These are phyloP conservation scores for Pampusana beccarii DNA, from an alignment of 2,113 vertebrate species.

Conservation along the genomic window DNA sequence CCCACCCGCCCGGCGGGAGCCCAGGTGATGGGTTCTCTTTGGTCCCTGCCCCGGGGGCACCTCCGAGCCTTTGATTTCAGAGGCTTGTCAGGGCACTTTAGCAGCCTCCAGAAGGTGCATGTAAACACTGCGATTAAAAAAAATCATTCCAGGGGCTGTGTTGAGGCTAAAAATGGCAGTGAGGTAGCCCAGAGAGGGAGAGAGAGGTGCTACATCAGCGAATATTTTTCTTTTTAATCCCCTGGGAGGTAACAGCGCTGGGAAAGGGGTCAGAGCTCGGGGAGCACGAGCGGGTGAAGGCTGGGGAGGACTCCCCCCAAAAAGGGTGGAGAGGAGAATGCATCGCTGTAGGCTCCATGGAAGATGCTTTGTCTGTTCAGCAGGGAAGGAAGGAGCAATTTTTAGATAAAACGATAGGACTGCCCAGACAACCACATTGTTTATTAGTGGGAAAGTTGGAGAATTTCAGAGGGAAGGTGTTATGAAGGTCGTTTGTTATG, in stretches of 20 bases:
- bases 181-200: neutral
- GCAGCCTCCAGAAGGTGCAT: neutral
- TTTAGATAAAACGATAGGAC: neutral
- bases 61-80: constrained; percentile 33
- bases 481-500: neutral
- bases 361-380: neutral
- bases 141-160: neutral
- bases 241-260: neutral
- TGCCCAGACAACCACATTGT: neutral
- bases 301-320: neutral
- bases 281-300: neutral
- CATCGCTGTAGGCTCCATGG: neutral
- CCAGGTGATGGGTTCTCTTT: neutral
- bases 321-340: neutral
- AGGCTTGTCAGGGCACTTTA: constrained; percentile 27
- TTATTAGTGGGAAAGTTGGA: neutral
- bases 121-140: neutral
- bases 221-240: neutral
- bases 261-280: neutral
- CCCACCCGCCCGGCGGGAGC: neutral
- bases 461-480: neutral
- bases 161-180: neutral
- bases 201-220: neutral
- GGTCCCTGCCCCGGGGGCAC: constrained; percentile 17
- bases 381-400: neutral